These are phyloP conservation scores for Drosophila yakuba DNA, from an alignment of 1,140 invertebrate species.

Conservation along the genomic window DNA sequence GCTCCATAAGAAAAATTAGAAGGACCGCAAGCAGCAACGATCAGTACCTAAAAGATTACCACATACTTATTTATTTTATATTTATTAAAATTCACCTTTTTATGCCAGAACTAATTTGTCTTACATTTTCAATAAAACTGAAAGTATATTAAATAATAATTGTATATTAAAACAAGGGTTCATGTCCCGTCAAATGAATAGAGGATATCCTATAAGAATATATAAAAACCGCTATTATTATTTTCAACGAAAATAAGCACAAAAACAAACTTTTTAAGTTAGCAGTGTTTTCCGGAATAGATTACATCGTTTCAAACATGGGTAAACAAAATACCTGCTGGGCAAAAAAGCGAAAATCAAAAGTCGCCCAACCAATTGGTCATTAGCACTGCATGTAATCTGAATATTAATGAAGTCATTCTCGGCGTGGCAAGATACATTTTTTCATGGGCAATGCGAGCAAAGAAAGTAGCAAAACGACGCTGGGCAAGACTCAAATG, in stretches of 20 bases:
- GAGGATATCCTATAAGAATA: no score
- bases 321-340: neutral
- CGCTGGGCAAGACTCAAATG: constrained; percentile 28
- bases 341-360: constrained; percentile 12
- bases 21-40: neutral
- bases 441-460: constrained; percentile 33
- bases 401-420: constrained; percentile 26
- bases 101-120: neutral
- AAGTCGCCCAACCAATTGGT: constrained; percentile 23
- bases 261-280: no score
- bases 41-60: neutral
- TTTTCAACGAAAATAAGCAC: no score
- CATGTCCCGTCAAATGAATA: no score
- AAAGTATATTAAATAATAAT: neutral
- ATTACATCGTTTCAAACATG: no score
- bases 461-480: constrained; percentile 39
- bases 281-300: no score
- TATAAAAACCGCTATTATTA: no score
- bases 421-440: constrained; percentile 38
- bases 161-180: no score
- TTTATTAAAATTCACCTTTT: constrained; percentile 10
- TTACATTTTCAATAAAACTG: neutral
- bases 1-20: neutral
- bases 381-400: constrained; percentile 41
- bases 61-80: neutral